Evolutionary conservation across 2,797 vertebrate genomes (phyloP).

Genomic region (Brachyrhaphis roseni): DNA sequence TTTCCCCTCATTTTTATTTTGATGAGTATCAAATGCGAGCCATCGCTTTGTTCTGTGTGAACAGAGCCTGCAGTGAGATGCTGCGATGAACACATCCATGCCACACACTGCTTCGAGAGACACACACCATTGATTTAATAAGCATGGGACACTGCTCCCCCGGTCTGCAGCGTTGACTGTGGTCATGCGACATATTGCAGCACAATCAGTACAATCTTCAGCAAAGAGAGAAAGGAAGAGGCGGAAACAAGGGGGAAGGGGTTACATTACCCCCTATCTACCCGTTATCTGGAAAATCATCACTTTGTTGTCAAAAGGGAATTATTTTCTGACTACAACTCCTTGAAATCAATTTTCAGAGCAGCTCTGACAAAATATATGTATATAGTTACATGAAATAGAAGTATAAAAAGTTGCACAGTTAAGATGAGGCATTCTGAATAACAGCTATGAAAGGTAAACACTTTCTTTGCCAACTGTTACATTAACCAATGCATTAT

Average conservation of each 20-base stretch:
- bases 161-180: constrained; percentile 59
- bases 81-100: constrained; percentile 52
- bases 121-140: constrained; percentile 65
- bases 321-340: constrained; percentile 43
- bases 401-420: constrained; percentile 24
- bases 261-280: constrained; percentile 44
- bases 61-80: constrained; percentile 43
- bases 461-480: constrained; percentile 22
- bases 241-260: constrained; percentile 8
- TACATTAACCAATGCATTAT: constrained; percentile 54
- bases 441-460: constrained; percentile 11
- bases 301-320: constrained; percentile 62
- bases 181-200: constrained; percentile 80
- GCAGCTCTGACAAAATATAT: constrained; percentile 37
- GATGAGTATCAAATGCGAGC: constrained; percentile 53
- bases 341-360: constrained; percentile 55
- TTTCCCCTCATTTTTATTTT: constrained; percentile 7
- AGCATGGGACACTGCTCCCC: constrained; percentile 54
- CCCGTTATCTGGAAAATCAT: constrained; percentile 73
- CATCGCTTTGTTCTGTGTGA: constrained; percentile 63
- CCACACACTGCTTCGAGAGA: constrained; percentile 32
- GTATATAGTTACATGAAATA: constrained; percentile 23
- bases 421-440: constrained; percentile 28
- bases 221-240: constrained; percentile 32
- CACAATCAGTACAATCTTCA: constrained; percentile 72